Evolutionary conservation across 2,888 invertebrate genomes (phyloP), one percentile per base, ranked within the genome.

Genomic region (Pollenia labialis): DNA sequence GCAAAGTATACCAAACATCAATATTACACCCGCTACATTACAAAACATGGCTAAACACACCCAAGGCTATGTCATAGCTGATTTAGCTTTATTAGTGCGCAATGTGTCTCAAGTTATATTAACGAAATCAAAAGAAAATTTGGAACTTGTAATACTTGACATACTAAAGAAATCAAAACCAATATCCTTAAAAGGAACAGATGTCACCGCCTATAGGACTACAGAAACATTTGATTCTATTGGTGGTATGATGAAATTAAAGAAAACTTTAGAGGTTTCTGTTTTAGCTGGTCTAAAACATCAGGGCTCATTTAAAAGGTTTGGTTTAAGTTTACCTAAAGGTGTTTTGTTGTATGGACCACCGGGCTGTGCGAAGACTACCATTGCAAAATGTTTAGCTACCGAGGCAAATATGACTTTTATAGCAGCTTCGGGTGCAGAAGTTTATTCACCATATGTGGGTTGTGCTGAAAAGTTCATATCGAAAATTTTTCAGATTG

Each of bases 311-410:
- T 95, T 95, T 90, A 89, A 91, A 10, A 91, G 94, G 52, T 93
- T 96, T 89, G 95, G 95, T 8, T 92, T 96, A 52, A 93, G 93
- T 44, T 93, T 94, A 79, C 95, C 95, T 0, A 94, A 94, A 90
- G 95, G 94, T 42, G 93, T 95, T 48, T 91, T 96, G 60, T 91
- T 96, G 10, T 95, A 95, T 91, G 95, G 95, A 0, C 95, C 95
- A 7, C 95, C 95, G 0, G 95, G 95, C 1, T 95, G 95, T 92
- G 95, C 95, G n/a, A 95, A 96, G 92, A 95, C 95, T 0, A 95
- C 94, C 7, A 91, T 95, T 69, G 95, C 95, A 4, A 94, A 94
- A 89, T 95, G 95, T 16, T 91, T 95, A 48, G 95, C 95, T 12
- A 93, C 93, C 46, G 93, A 94, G 50, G 93, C 94, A 8, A 92